Evolutionary conservation across 2,888 invertebrate genomes (phyloP).

Genomic region (Ichneumoninae sp.): DNA sequence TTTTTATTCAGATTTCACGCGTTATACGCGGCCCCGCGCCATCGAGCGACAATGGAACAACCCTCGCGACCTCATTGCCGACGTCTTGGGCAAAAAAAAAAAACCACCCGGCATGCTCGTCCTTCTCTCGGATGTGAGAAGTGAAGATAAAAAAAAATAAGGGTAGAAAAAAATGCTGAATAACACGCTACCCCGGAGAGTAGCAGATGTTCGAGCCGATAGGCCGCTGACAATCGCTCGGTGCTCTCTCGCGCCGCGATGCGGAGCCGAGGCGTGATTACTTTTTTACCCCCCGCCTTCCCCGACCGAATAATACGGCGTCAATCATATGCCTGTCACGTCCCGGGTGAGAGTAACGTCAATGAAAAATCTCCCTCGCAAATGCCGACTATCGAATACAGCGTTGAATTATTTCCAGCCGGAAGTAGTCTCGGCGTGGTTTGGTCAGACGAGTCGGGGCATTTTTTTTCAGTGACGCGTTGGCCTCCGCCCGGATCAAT

Average conservation of each 20-base stretch:
- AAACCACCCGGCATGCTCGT: conserved; percentile 22
- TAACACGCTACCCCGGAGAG: conserved; percentile 57
- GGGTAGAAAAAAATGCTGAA: conserved; percentile 32
- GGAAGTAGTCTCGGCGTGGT: background rate
- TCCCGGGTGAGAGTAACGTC: conserved; percentile 1
- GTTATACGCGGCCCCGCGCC: conserved; percentile 26
- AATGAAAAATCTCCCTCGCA: background rate
- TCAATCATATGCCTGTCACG: conserved; percentile 27
- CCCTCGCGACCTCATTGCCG: conserved; percentile 48
- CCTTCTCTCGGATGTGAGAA: conserved; percentile 24
- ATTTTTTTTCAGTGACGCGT: background rate
- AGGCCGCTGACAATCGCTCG: conserved; percentile 49
- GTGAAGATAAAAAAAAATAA: conserved; percentile 18
- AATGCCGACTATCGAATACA: background rate
- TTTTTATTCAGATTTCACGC: conserved; percentile 56
- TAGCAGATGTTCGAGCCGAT: conserved; percentile 60
- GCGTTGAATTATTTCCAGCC: background rate
- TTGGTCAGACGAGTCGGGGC: background rate
- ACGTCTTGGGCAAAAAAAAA: conserved; percentile 27
- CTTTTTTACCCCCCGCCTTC: conserved; percentile 48
- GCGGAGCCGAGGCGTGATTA: conserved; percentile 45
- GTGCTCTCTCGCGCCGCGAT: conserved; percentile 31
- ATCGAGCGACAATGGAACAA: conserved; percentile 57
- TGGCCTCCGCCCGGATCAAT: background rate
- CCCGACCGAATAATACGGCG: conserved; percentile 42